Percentiles rank a stretch among this genome's conserved stretches.
These are phyloP conservation scores for Tribolium madens DNA, from an alignment of 1,140 invertebrate species.

Conservation along the genomic window DNA sequence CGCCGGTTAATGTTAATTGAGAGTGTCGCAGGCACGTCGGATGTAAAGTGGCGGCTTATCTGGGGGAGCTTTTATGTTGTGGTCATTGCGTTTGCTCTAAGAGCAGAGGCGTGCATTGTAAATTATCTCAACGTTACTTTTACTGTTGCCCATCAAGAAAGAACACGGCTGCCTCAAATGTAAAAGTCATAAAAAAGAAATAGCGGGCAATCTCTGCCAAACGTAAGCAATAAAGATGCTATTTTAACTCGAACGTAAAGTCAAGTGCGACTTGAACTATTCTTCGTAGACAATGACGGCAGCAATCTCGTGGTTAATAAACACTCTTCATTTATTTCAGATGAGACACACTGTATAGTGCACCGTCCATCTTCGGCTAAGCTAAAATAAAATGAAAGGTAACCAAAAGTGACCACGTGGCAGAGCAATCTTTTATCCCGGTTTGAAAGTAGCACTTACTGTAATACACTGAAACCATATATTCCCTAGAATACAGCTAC, in stretches of 20 bases:
- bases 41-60: conserved; percentile 39
- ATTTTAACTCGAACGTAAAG: conserved; percentile 28
- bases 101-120: conserved; percentile 49
- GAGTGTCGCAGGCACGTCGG: conserved; percentile 31
- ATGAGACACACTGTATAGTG: background rate
- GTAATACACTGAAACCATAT: conserved; percentile 51
- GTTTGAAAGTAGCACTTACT: conserved; percentile 46
- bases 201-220: conserved; percentile 41
- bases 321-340: no score
- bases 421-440: conserved; percentile 40
- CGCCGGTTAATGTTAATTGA: background rate
- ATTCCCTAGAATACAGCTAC: conserved; percentile 42
- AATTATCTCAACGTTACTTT: conserved; percentile 49
- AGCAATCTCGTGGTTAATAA: background rate
- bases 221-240: conserved; percentile 36
- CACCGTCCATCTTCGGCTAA: conserved; percentile 16
- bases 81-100: conserved; percentile 47
- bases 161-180: conserved; percentile 45
- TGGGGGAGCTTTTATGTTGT: conserved; percentile 40
- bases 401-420: conserved; percentile 43
- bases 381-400: conserved; percentile 34
- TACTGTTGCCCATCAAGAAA: conserved; percentile 41
- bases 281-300: background rate
- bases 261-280: conserved; percentile 3
- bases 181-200: conserved; percentile 44